Evolutionary conservation across 2,888 invertebrate species (phyloP).

Genomic region (Polymixis flavicincta): DNA sequence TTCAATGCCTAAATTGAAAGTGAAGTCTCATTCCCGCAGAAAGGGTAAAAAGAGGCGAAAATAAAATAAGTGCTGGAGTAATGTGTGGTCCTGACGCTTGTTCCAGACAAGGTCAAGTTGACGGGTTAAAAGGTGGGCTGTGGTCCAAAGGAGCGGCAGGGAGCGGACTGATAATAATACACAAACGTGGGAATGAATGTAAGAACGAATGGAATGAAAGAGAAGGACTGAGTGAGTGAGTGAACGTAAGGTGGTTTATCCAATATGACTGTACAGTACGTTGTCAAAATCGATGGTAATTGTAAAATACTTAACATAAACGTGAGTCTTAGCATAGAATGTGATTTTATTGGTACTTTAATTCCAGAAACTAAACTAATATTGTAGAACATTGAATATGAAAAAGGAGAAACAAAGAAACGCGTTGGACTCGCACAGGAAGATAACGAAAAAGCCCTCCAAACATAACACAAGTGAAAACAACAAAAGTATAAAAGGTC

Average conservation of each 20-base stretch:
- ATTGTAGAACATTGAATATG: no score
- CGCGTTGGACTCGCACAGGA: no score
- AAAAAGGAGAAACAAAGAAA: no score
- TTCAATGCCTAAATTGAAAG: constrained; percentile 37
- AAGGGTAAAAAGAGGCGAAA: constrained; percentile 38
- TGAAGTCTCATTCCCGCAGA: constrained; percentile 21
- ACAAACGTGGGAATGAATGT: background rate
- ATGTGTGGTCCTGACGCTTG: constrained; percentile 62
- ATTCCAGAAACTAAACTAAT: no score
- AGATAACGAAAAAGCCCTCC: no score
- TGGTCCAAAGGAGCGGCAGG: constrained; percentile 20
- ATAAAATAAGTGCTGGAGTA: constrained; percentile 36
- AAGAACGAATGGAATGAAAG: background rate
- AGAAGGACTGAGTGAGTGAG: background rate
- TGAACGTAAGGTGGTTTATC: background rate
- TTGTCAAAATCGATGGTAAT: no score
- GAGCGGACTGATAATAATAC: constrained; percentile 1
- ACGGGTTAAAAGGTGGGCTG: constrained; percentile 25
- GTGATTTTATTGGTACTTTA: no score
- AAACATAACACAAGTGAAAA: no score
- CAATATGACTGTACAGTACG: background rate
- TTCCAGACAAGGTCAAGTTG: constrained; percentile 58
- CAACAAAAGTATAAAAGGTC: no score
- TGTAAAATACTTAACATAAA: no score
- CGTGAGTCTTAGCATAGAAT: no score